Base-by-base conservation (phyloP, 1,140 invertebrate species). In the Hyles vespertilio region DNA sequence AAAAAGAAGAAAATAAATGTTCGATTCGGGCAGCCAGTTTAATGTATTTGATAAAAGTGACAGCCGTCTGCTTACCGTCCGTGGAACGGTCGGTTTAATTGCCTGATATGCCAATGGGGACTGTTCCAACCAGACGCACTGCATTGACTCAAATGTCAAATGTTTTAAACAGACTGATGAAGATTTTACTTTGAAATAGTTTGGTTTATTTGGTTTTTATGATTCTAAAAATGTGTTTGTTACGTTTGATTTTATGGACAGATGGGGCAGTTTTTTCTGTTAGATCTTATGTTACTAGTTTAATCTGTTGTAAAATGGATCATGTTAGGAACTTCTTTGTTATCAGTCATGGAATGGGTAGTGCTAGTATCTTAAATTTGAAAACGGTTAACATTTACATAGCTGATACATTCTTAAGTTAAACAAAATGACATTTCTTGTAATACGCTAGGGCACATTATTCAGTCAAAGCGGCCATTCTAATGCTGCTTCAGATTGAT, bases 11-110 rank as follows among this genome's bases (percentile, higher is more conserved):
- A 68, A 71, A 67, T 77, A 74, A 81, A 81, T 69, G 72, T 78
- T 79, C 70, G 70, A 76, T 63, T 72, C 73, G 74, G 74, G 69
- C 70, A 71, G 65, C 77, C 69, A 78, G 75, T 82, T 85, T 87
- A 88, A 88, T 88, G 85, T 84, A 79, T 85, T 87, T 84, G 85
- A 88, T 87, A 88, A 87, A 72, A 77, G 65, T 81, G 85, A 86
- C 79, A 75, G 81, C 70, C 82, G 76, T 79, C 79, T 84, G 79
- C 77, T 78, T 78, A 77, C 81, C 69, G 78, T 74, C 70, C 59
- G 61, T 59, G 44, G 59, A 51, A 53, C 62, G 70, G 59, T 63
- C 73, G 71, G 61, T 81, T 81, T 82, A 82, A 88, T 86, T 85
- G 81, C 81, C 69, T 72, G 81, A 85, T 84, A 81, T 72, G 68